Evolutionary conservation across 2,113 vertebrate genomes (phyloP).

Genomic region (Hippocampus abdominalis): DNA sequence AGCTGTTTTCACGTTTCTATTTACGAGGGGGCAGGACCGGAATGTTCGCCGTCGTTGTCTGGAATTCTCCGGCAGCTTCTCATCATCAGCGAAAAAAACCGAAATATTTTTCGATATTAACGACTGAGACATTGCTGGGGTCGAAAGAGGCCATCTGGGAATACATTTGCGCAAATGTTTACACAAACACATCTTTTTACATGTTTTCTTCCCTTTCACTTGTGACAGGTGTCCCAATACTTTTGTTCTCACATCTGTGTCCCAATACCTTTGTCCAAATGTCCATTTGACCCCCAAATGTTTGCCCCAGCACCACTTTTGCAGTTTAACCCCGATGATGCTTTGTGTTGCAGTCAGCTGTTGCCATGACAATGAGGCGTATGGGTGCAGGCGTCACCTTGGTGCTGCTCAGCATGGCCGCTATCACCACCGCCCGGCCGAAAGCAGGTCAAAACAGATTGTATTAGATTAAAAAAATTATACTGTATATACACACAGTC

Average conservation of each 20-base stretch:
- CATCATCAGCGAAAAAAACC: neutral
- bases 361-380: constrained; percentile 65
- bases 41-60: constrained; percentile 44
- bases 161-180: no score
- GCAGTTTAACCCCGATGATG: neutral
- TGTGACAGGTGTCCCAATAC: no score
- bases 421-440: constrained; percentile 64
- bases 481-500: no score
- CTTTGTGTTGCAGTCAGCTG: neutral
- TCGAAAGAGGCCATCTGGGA: neutral
- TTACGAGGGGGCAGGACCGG: constrained; percentile 62
- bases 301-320: neutral
- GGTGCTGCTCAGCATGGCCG: constrained; percentile 69
- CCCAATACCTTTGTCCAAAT: neutral
- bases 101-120: neutral
- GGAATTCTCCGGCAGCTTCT: constrained; percentile 2
- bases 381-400: constrained; percentile 41
- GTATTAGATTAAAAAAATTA: no score
- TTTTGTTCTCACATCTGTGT: neutral
- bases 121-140: neutral
- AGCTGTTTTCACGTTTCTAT: constrained; percentile 64
- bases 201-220: no score
- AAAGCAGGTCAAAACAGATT: constrained; percentile 60
- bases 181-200: no score
- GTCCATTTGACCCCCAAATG: no score